Conservation (phyloP, 2,113 vertebrate species). For the Raja brachyura region DNA sequence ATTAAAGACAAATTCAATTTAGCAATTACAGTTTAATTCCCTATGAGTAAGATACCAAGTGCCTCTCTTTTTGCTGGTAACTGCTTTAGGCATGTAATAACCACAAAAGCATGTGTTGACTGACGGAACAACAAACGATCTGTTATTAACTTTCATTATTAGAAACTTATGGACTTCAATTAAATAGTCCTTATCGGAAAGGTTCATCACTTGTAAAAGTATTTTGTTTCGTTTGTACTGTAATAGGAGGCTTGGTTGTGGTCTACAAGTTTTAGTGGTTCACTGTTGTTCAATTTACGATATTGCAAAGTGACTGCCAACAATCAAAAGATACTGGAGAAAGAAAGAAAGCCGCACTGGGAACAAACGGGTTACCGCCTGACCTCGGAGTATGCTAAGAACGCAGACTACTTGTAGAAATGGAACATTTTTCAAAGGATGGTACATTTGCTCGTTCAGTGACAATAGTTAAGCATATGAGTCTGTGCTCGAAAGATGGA, state of each 20-base stretch:
- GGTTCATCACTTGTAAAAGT: background rate
- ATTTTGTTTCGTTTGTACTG: background rate
- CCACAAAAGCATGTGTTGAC: background rate
- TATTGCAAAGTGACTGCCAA: background rate
- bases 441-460: background rate
- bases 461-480: background rate
- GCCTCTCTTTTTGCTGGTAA: background rate
- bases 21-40: slow-evolving; percentile 6
- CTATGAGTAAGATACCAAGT: background rate
- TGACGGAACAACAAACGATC: background rate
- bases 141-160: background rate
- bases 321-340: background rate
- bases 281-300: background rate
- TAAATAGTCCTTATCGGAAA: background rate
- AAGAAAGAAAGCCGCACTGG: background rate
- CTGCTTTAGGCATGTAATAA: background rate
- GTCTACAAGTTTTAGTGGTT: background rate
- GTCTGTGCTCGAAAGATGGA: background rate
- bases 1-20: slow-evolving; percentile 28
- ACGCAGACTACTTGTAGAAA: background rate
- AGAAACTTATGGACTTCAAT: background rate
- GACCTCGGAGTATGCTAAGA: background rate
- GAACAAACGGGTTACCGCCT: background rate
- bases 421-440: background rate
- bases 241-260: background rate